phyloP scores from a whole-genome alignment of 2,113 vertebrate species.

The Onychorhynchus coronatus region DNA sequence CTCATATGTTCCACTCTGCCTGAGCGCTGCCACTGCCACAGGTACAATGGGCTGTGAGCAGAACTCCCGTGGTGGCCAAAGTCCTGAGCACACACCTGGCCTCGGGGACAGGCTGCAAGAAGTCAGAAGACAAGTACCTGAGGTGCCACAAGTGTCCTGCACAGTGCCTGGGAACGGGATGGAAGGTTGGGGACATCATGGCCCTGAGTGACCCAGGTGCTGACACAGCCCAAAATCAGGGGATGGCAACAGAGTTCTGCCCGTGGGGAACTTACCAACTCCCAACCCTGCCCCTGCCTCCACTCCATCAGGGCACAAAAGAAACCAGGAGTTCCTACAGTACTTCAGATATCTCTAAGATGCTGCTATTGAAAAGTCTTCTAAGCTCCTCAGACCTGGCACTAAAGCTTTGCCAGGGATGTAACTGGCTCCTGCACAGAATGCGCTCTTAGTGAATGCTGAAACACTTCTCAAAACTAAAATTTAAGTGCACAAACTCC shows the following conservation, averaged over 20 bases:
- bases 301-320: not conserved
- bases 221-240: not conserved
- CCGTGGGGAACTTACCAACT: accelerated
- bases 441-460: not conserved
- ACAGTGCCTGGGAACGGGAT: not conserved
- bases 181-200: not conserved
- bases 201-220: not conserved
- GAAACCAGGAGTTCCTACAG: not conserved
- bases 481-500: not conserved
- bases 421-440: not conserved
- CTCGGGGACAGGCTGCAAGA: not conserved
- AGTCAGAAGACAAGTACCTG: not conserved
- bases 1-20: accelerated
- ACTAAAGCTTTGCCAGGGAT: not conserved
- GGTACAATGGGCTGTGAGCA: not conserved
- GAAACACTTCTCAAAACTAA: not conserved
- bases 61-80: not conserved
- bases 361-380: not conserved
- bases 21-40: too few relatives aligned
- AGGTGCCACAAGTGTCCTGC: not conserved
- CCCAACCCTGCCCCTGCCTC: not conserved
- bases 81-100: not conserved
- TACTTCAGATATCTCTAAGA: not conserved
- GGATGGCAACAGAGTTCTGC: not conserved
- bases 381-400: not conserved